Evolutionary conservation across 1,140 invertebrate genomes (phyloP), one percentile per base, ranked within the genome.

Genomic region (Plodia interpunctella): DNA sequence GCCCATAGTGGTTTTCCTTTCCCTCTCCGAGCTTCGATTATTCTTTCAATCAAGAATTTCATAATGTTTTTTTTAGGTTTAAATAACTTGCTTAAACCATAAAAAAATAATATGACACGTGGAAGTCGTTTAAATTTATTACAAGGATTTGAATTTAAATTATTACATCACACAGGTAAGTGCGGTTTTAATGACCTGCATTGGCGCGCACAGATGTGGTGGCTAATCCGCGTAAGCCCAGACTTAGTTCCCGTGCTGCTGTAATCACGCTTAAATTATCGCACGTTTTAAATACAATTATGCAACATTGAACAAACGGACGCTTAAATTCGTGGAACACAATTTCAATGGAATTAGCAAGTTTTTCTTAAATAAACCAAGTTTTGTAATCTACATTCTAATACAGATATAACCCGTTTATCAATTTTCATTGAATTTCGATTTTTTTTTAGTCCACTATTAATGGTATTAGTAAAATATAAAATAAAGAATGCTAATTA

Each of bases 171-270:
- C 38, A 44, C 15, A 44, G 51, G 13, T 53, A 21, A 53, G 21
- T 53, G 51, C 11, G 20, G 61, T 76, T 78, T 69, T 78, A 80
- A 76, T 82, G 76, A 76, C 66, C 65, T 63, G 68, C 66, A 53
- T 53, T 25, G 38, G 65, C 51, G 30, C 64, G 62, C 58, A 65
- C 80, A 83, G 79, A 80, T 82, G 77, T 78, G 67, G 52, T 66
- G 56, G 59, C 63, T 74, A 79, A 82, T 73, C 79, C 78, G 61
- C 66, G 68, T 72, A 76, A 85, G 68, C 73, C 68, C 59, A 50
- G 80, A 75, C 75, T 85, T 81, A 85, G 80, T 78, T 65, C 68
- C 67, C 70, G 66, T 68, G 72, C 72, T 70, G 72, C 60, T 76
- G 64, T 67, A 65, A 72, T 72, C 60, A 59, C 55, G 49, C 51